Percentiles rank a stretch among this genome's conserved stretches.
phyloP scores from a whole-genome alignment of 2,797 vertebrate species.

The Carcharodon carcharias region DNA sequence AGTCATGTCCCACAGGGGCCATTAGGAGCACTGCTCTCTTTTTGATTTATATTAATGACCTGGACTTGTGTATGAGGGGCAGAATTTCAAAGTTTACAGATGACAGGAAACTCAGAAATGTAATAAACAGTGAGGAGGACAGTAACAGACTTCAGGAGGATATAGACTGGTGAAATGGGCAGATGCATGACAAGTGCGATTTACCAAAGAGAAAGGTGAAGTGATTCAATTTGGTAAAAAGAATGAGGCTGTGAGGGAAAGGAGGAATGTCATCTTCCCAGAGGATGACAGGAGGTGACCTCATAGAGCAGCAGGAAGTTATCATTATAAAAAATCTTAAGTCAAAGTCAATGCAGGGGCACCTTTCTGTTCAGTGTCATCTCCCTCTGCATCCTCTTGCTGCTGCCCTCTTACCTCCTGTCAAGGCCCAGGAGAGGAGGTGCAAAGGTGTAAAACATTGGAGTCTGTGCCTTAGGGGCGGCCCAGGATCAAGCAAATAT shows the following conservation, averaged over 20 bases:
- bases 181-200: neutral
- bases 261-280: no score
- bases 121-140: neutral
- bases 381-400: no score
- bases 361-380: no score
- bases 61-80: neutral
- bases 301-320: no score
- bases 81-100: neutral
- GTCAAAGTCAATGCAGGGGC: no score
- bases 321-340: no score
- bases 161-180: neutral
- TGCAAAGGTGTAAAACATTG: no score
- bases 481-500: no score
- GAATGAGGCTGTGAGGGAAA: neutral
- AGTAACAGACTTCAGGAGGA: neutral
- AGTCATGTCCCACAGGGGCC: neutral
- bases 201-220: neutral
- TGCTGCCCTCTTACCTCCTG: no score
- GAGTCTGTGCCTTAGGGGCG: no score
- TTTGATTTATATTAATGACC: neutral
- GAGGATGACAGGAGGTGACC: no score
- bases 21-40: neutral
- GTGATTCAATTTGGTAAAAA: neutral
- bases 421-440: no score
- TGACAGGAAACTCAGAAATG: neutral